Base-by-base conservation (phyloP, 2,888 invertebrate genomes). In the Orchestes rusci region DNA sequence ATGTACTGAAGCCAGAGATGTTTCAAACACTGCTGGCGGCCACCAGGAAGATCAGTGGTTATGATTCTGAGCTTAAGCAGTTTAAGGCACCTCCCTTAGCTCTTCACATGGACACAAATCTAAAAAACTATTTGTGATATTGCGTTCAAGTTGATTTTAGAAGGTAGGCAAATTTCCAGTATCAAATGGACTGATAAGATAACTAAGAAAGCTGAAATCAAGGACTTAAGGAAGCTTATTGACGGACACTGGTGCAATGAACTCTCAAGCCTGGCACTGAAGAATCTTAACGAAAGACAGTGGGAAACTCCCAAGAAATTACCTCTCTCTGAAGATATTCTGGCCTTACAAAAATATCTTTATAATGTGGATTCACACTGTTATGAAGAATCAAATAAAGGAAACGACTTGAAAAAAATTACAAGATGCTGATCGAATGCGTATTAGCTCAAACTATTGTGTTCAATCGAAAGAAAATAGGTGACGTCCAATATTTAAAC, bases 191-290 rank as follows among this genome's bases (percentile, higher is more conserved):
- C 34, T n/a, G 19, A 51, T 15, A 36, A 20, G 29, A 28, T 30
- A 2, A 10, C 42, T 38, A 51, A 46, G 33, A 48, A 32, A 38
- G 32, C 16, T 32, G 51, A 50, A 18, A 51, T 51, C 8, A 48
- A 42, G 35, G 46, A 48, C 29, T 29, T 49, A 16, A 46, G 43
- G 36, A 31, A 47, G 28, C 17, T 52, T 23, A 37, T 59, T 18
- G 46, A 44, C 18, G 43, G 36, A 7, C 56, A 56, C 36, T 58
- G 58, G 58, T 54, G 51, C 29, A 53, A 33, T 12, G 56, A 59
- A 44, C 16, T 57, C 16, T 52, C 55, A 1, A 57, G 56, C 39
- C 37, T 58, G 33, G 59, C 58, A 3, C 39, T 51, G 12, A 58
- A 59, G 45, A 38, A 30, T 23, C 39, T 58, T 3, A 54, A 55